phyloP scores from a whole-genome alignment of 2,888 invertebrate species.

The Sesia bembeciformis region DNA sequence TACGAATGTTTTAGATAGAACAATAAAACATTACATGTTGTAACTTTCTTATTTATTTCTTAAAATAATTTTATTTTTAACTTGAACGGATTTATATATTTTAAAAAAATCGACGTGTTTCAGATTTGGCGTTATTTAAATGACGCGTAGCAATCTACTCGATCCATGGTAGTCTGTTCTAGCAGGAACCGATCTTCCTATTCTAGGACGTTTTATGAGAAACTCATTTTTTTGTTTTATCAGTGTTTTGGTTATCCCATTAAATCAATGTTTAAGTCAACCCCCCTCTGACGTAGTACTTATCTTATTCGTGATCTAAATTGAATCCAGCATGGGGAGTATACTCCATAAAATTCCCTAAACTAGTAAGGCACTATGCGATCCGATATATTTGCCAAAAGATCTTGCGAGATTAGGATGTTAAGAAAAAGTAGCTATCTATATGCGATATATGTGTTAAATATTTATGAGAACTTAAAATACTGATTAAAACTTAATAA shows the following conservation, averaged over 20 bases:
- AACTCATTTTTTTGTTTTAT: neutral
- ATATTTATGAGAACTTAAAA: too few relatives aligned
- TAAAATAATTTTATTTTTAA: too few relatives aligned
- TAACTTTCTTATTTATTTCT: too few relatives aligned
- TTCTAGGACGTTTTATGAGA: neutral
- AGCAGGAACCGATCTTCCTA: too few relatives aligned
- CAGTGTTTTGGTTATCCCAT: neutral
- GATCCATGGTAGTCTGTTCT: too few relatives aligned
- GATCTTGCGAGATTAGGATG: constrained; percentile 18
- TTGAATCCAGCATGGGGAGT: constrained; percentile 58
- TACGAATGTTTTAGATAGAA: too few relatives aligned
- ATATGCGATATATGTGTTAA: neutral
- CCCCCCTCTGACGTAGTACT: constrained; percentile 14
- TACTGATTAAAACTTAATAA: too few relatives aligned
- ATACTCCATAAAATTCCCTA: constrained; percentile 48
- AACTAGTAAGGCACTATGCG: constrained; percentile 21
- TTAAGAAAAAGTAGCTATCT: constrained; percentile 10
- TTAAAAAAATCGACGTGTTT: too few relatives aligned
- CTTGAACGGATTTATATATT: too few relatives aligned
- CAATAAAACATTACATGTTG: too few relatives aligned
- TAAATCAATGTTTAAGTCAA: constrained; percentile 7
- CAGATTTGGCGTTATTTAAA: too few relatives aligned
- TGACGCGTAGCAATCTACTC: too few relatives aligned
- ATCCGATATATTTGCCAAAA: constrained; percentile 15
- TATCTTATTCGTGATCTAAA: constrained; percentile 64